Base-by-base conservation (phyloP, 2,797 vertebrate genomes). In the Pogonophryne albipinna region DNA sequence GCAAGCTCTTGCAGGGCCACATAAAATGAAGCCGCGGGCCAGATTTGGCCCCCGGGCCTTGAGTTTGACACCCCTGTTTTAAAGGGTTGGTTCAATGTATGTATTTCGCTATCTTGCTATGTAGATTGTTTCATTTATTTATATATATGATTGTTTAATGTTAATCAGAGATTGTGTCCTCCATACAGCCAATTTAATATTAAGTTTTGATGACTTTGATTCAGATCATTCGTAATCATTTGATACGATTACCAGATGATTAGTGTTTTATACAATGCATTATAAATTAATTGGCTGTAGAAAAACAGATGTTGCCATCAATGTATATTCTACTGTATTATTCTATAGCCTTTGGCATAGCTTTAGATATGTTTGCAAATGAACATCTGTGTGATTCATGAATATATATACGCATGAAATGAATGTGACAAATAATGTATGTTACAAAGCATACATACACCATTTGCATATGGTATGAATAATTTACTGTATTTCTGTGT, bases 381-480 rank as follows among this genome's bases (percentile, higher is more conserved):
- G 7, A 11, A 16, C 5, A 19, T 50, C 31, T 51, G n/a, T 64
- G 31, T 62, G 20, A 47, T 38, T 17, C 16, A 56, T 11, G 49
- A 34, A 68, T 59, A 59, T 19, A 47, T n/a, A 63, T 53, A 52
- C 27, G 58, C 51, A 23, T 47, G 2, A 71, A 42, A 27, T 27
- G 3, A 27, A 27, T 56, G 4, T 60, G 9, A 63, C 6, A 20
- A 31, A 56, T 23, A 47, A 44, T 53, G 10, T 31, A 67, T 49
- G 20, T 23, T 12, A 51, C 49, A 68, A 51, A 68, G 51, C 11
- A 45, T 13, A 34, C 19, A 27, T 44, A 44, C 8, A 56, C 6
- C 6, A 47, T 75, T 63, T 75, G 23, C 66, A 53, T 42, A 47
- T 34, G 38, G 0, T 56, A 74, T 79, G 27, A 73, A 79, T 74